Percentiles rank a stretch among this genome's conserved stretches.
These are phyloP conservation scores for Charanyca ferruginea DNA, from an alignment of 2,888 invertebrate species.

Conservation along the genomic window DNA sequence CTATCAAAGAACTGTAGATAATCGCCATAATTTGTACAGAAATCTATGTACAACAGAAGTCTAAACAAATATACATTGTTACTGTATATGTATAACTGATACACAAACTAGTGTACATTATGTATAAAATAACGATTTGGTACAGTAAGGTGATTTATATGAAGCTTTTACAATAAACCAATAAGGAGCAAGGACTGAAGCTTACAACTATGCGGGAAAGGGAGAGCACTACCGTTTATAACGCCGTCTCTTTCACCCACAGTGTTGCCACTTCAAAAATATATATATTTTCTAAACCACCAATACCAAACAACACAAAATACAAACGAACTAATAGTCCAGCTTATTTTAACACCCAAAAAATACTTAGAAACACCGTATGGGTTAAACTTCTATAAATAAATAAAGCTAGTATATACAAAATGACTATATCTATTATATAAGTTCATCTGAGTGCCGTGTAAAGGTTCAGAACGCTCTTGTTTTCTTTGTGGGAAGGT, in stretches of 20 bases:
- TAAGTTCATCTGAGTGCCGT: conserved; percentile 92
- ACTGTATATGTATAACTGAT: conserved; percentile 72
- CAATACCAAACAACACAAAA: conserved; percentile 52
- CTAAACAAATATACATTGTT: conserved; percentile 58
- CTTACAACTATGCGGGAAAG: conserved; percentile 12
- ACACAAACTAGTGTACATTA: conserved; percentile 86
- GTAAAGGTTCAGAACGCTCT: conserved; percentile 97
- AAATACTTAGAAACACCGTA: conserved; percentile 61
- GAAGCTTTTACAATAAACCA: conserved; percentile 27
- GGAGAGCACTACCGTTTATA: conserved; percentile 44
- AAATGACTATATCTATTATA: conserved; percentile 54
- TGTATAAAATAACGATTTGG: conserved; percentile 70
- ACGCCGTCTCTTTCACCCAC: conserved; percentile 29
- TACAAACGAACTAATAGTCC: conserved; percentile 57
- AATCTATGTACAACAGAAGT: conserved; percentile 56
- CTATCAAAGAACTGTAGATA: conserved; percentile 60
- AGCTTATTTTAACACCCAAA: conserved; percentile 58
- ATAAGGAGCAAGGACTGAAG: conserved; percentile 18
- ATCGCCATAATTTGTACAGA: conserved; percentile 48
- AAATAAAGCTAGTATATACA: conserved; percentile 67
- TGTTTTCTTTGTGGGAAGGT: conserved; percentile 97
- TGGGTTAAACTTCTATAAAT: conserved; percentile 58
- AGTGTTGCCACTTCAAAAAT: conserved; percentile 15
- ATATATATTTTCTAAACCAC: conserved; percentile 35
- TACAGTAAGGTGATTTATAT: conserved; percentile 53